These are phyloP conservation scores for Brenthis hecate DNA, from an alignment of 2,888 invertebrate species.

Conservation along the genomic window DNA sequence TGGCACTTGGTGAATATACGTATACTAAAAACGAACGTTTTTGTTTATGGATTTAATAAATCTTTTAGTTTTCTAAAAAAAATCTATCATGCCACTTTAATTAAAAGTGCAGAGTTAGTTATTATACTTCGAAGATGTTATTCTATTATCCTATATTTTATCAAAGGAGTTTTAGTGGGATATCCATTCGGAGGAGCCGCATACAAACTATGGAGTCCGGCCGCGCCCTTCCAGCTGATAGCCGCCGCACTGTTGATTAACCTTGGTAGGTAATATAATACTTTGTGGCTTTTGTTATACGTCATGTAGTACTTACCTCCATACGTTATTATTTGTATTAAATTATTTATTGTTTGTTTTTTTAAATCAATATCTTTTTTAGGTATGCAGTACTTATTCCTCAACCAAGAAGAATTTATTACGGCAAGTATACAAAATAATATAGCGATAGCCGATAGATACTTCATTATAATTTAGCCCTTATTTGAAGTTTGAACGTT, in stretches of 20 bases:
- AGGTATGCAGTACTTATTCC: conserved; percentile 54
- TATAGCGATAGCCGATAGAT: neutral
- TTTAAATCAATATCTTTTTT: conserved; percentile 32
- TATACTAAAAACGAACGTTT: too few relatives aligned
- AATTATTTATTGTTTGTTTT: neutral
- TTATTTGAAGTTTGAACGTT: too few relatives aligned
- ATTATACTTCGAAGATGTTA: neutral
- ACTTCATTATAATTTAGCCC: too few relatives aligned
- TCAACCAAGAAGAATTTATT: conserved; percentile 57
- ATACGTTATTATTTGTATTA: neutral
- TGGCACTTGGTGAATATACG: conserved; percentile 59
- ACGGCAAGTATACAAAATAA: conserved; percentile 49
- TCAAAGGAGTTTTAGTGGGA: conserved; percentile 70
- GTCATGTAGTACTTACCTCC: neutral
- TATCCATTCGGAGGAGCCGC: conserved; percentile 72
- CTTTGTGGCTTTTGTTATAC: neutral
- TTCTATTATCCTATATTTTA: neutral
- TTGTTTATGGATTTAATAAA: neutral
- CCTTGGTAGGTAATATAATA: conserved; percentile 49
- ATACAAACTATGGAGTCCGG: conserved; percentile 60
- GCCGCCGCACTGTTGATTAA: conserved; percentile 55
- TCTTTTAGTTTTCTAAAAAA: too few relatives aligned
- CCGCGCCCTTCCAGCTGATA: conserved; percentile 65
- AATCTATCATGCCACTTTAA: neutral
- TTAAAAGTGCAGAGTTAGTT: neutral